These are phyloP conservation scores for Psittacula echo DNA, from an alignment of 2,797 vertebrate species.

Conservation along the genomic window DNA sequence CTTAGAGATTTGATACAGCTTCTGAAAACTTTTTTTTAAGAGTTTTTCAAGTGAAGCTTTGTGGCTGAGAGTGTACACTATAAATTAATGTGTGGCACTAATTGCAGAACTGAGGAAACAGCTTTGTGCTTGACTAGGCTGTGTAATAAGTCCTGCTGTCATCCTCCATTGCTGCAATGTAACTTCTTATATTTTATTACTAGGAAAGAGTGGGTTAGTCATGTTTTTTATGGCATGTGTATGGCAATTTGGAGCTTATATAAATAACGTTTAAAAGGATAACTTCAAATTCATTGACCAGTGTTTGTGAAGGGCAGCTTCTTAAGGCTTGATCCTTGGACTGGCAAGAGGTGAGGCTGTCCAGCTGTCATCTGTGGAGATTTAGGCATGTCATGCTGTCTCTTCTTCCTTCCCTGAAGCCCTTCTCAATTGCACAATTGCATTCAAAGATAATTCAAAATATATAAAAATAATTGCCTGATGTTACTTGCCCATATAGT, in stretches of 20 bases:
- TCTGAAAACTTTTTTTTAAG: not conserved
- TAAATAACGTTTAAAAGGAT: not conserved
- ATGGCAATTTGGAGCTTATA: not conserved
- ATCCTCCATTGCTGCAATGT: not conserved
- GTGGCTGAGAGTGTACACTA: not conserved
- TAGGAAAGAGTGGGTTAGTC: not conserved
- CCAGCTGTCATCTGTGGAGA: conserved; percentile 6
- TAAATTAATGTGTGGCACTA: not conserved
- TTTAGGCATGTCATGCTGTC: conserved; percentile 29
- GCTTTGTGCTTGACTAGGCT: not conserved
- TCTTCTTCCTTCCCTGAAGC: conserved; percentile 2
- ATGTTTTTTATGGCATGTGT: not conserved
- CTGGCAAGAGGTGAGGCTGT: conserved; percentile 4
- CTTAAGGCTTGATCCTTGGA: not conserved
- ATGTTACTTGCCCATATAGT: conserved; percentile 64
- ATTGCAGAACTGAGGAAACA: not conserved
- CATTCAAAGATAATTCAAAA: conserved; percentile 58
- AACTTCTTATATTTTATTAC: not conserved
- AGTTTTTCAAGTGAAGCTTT: not conserved
- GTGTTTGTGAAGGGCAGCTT: not conserved
- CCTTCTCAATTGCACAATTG: conserved; percentile 17
- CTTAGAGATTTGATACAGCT: not conserved
- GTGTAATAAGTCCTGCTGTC: not conserved
- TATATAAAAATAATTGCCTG: conserved; percentile 61
- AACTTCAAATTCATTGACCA: not conserved